phyloP scores from a whole-genome alignment of 1,140 invertebrate genomes.

The Pachypeltis micranthus region DNA sequence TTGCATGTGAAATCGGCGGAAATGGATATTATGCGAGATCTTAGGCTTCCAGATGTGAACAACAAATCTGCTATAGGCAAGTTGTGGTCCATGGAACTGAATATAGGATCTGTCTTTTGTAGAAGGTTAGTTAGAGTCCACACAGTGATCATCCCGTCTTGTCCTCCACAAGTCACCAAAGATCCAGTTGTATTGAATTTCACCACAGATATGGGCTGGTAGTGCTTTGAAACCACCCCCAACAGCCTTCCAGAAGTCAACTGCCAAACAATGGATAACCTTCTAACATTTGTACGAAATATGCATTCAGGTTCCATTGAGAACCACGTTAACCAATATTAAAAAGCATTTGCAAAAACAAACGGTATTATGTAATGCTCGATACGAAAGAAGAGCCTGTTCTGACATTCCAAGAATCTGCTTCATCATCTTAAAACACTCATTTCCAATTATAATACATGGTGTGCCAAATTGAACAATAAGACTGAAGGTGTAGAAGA shows the following conservation, averaged over 20 bases:
- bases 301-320: too few relatives aligned
- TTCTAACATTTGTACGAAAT: not conserved
- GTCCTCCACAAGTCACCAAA: constrained; percentile 58
- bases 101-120: constrained; percentile 44
- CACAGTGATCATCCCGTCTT: constrained; percentile 70
- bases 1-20: constrained; percentile 72
- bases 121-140: constrained; percentile 41
- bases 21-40: constrained; percentile 55
- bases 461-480: too few relatives aligned
- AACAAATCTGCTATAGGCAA: constrained; percentile 41
- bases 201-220: constrained; percentile 61
- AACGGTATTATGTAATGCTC: too few relatives aligned
- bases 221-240: constrained; percentile 58
- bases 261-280: constrained; percentile 7
- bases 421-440: too few relatives aligned
- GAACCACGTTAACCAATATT: too few relatives aligned
- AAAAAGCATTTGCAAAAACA: too few relatives aligned
- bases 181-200: constrained; percentile 60
- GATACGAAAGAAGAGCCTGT: too few relatives aligned
- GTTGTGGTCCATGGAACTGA: constrained; percentile 60
- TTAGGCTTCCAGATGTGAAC: constrained; percentile 40
- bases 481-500: too few relatives aligned
- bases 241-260: constrained; percentile 55
- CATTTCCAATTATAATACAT: too few relatives aligned
- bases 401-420: too few relatives aligned